Evolutionary conservation across 1,140 invertebrate genomes (phyloP).

Genomic region (Drosophila sulfurigaster): DNA sequence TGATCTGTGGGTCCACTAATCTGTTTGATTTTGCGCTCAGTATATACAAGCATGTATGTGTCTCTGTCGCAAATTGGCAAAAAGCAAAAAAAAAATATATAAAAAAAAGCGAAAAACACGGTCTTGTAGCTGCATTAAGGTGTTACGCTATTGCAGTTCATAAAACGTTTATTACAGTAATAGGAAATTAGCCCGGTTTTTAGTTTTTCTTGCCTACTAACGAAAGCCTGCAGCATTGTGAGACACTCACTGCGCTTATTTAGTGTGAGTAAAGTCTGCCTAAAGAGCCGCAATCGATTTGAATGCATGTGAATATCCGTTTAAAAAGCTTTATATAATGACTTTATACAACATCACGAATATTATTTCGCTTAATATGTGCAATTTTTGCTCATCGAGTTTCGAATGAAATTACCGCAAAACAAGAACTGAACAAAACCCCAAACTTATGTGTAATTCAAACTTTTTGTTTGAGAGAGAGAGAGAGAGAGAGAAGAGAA

Average conservation of each 20-base stretch:
- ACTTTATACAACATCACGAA: not conserved
- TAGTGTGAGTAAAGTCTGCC: slow-evolving; percentile 49
- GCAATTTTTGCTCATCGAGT: slow-evolving; percentile 3
- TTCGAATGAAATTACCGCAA: not conserved
- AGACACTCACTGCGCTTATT: slow-evolving; percentile 52
- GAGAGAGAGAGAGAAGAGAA: no score
- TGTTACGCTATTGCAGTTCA: slow-evolving; percentile 66
- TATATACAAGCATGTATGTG: slow-evolving; percentile 23
- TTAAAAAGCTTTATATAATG: slow-evolving; percentile 9
- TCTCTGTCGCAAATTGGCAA: slow-evolving; percentile 19
- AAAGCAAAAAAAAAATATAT: slow-evolving; percentile 1
- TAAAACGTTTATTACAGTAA: slow-evolving; percentile 71
- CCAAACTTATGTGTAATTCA: slow-evolving; percentile 3
- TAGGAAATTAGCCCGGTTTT: slow-evolving; percentile 80
- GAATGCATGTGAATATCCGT: slow-evolving; percentile 60
- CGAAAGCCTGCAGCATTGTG: slow-evolving; percentile 65
- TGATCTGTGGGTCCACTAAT: slow-evolving; percentile 59
- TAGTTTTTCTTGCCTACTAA: slow-evolving; percentile 22
- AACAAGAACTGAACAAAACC: slow-evolving; percentile 5
- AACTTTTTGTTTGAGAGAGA: not conserved
- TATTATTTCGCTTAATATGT: slow-evolving; percentile 2
- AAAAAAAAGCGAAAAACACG: slow-evolving; percentile 22
- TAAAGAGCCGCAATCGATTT: slow-evolving; percentile 49
- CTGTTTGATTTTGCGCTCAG: slow-evolving; percentile 61
- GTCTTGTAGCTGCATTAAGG: slow-evolving; percentile 28